Base-by-base conservation (phyloP, 2,888 invertebrate genomes). In the Platypus cylindrus region DNA sequence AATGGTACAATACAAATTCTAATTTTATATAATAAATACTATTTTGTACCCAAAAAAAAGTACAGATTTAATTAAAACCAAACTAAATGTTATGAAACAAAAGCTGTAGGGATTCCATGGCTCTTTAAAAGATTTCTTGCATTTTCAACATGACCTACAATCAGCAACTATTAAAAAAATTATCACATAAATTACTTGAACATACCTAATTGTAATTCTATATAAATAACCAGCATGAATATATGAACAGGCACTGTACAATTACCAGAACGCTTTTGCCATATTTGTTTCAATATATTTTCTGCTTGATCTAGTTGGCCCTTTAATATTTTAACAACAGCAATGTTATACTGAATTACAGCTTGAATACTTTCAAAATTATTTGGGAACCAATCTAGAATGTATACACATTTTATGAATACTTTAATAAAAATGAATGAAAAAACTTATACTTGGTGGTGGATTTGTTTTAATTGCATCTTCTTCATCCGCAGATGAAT, bases 291-390 rank as follows among this genome's bases (percentile, higher is more conserved):
- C 22, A 63, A 37, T 16, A 62, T 40, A 8, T 48, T 47, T 2
- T 53, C 50, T 1, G 70, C 67, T 56, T 78, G 77, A 41, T 78
- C 77, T 27, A 75, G 66, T 52, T 86, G 83, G 3, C 81, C 82
- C 38, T 78, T 68, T 27, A 83, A 65, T 9, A 81, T 75, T 54
- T 81, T 74, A 5, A 77, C 76, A 2, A 82, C 78, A 3, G 83
- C 80, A 44, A 84, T 66, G 60, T 86, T 85, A 52, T 85, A 85
- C 43, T 77, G 75, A 50, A 82, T 66, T 16, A 82, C 70, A n/a
- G 76, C 73, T 48, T 73, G 71, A 1, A 78, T 80, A 11, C 74
- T 75, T 17, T 68, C 62, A 24, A 76, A 50, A 23, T 73, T 76
- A 43, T 65, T 59, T 1, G 78, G 78, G 46, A 67, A 71, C 78